phyloP scores from a whole-genome alignment of 2,888 invertebrate genomes.

The Capitulum mitella region DNA sequence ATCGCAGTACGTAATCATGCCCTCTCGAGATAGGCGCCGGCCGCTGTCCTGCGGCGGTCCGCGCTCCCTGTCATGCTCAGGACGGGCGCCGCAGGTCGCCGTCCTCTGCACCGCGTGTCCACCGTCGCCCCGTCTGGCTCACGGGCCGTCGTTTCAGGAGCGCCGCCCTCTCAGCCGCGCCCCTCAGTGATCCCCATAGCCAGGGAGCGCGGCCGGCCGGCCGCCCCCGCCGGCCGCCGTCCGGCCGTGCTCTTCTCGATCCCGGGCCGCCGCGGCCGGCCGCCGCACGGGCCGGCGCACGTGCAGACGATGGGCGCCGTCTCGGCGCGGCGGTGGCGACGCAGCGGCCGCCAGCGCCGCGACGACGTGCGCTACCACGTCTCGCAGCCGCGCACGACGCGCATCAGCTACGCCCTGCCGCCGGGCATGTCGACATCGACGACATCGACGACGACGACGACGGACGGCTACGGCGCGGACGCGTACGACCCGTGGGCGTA shows the following conservation, averaged over 20 bases:
- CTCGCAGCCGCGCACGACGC: not conserved
- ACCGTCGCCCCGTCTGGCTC: no score
- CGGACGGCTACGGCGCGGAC: not conserved
- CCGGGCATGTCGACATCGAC: not conserved
- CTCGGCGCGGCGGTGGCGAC: not conserved
- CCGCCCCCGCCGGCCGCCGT: not conserved
- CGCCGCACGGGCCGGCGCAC: not conserved
- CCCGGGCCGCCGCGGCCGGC: no score
- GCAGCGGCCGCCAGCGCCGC: not conserved
- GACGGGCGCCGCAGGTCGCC: no score
- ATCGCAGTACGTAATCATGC: no score
- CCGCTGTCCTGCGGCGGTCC: no score
- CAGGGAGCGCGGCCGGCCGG: not conserved
- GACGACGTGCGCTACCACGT: not conserved
- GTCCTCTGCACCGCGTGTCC: no score
- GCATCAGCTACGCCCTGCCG: slow-evolving; percentile 11
- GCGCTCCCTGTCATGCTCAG: no score
- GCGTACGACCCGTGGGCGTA: slow-evolving; percentile 4
- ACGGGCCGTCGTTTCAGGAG: not conserved
- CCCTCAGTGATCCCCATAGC: not conserved
- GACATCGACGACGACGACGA: not conserved
- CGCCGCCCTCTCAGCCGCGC: not conserved
- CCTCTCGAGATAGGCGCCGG: no score
- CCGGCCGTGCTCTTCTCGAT: no score
- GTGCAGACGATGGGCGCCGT: not conserved